Evolutionary conservation across 2,113 vertebrate genomes (phyloP), one percentile per base, ranked within the genome.

Genomic region (Rhinoderma darwinii): DNA sequence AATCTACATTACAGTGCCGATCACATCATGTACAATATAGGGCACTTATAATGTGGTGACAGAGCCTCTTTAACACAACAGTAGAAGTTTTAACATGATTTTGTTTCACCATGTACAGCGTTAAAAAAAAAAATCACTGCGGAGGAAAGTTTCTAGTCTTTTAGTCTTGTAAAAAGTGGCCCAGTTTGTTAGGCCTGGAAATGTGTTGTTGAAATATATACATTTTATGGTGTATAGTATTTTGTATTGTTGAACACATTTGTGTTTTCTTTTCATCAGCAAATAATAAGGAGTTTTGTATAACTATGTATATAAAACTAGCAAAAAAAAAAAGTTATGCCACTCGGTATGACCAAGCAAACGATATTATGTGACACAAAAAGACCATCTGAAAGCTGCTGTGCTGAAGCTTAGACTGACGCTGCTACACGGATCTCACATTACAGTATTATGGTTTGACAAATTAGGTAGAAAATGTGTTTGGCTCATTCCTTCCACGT

Each of bases 391-490:
- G 50, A 59, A 17, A 12, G 51, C 70, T 27, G 83, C 72, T 76
- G 83, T 44, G 56, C 51, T 59, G 37, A 47, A 59, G 74, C 74
- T 27, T 32, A 66, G 56, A 50, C 12, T 77, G 74, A 20, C 59
- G 27, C 59, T 43, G 74, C 63, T 44, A 25, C 43, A 50, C 25
- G 5, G 41, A 37, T 79, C 74, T 78, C 84, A 79, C 43, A 86
- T 86, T 68, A 86, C 84, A 47, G 43, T 44, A 78, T 56, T 86
- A 63, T 78, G 43, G 43, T 10, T 68, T 86, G 74, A 86, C 75
- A 86, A 68, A 79, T 86, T 79, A 86, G 61, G 43, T 79, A 79
- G 74, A 79, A 84, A 79, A 86, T 86, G 59, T 79, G 32, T 84
- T 84, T 84, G 83, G 32, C 83, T 79, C 59, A 79, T 79, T 86